Evolutionary conservation across 2,113 vertebrate genomes (phyloP).

Genomic region (Condylura cristata): DNA sequence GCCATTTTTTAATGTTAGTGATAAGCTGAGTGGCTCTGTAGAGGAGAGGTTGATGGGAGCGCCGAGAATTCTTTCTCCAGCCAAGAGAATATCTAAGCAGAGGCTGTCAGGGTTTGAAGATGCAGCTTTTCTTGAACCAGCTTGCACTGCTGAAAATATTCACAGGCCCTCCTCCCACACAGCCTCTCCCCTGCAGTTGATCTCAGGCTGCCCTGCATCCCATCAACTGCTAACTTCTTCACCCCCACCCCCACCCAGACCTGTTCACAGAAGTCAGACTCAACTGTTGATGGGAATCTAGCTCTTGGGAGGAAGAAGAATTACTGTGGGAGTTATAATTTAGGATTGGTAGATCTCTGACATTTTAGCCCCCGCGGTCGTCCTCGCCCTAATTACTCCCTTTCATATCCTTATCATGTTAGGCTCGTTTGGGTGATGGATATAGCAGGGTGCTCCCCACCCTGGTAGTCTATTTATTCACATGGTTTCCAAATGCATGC

Average conservation of each 20-base stretch:
- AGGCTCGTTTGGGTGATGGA: background rate
- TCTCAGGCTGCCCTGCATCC: background rate
- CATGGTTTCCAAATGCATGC: background rate
- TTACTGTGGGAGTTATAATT: background rate
- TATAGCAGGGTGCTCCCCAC: background rate
- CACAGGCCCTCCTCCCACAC: background rate
- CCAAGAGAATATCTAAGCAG: background rate
- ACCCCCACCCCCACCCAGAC: background rate
- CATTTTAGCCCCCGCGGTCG: background rate
- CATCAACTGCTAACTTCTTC: background rate
- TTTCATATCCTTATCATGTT: background rate
- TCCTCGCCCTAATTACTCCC: background rate
- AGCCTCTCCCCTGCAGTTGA: background rate
- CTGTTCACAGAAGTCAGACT: background rate
- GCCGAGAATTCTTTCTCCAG: background rate
- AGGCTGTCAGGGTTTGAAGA: background rate
- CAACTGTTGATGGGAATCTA: background rate
- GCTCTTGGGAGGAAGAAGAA: background rate
- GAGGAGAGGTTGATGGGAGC: background rate
- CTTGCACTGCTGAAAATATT: background rate
- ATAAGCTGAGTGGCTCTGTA: background rate
- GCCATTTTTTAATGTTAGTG: background rate
- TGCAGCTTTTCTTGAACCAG: background rate
- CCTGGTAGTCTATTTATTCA: background rate
- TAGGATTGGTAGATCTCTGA: background rate